phyloP scores from a whole-genome alignment of 2,797 vertebrate species.

The Ispidina lecontei region DNA sequence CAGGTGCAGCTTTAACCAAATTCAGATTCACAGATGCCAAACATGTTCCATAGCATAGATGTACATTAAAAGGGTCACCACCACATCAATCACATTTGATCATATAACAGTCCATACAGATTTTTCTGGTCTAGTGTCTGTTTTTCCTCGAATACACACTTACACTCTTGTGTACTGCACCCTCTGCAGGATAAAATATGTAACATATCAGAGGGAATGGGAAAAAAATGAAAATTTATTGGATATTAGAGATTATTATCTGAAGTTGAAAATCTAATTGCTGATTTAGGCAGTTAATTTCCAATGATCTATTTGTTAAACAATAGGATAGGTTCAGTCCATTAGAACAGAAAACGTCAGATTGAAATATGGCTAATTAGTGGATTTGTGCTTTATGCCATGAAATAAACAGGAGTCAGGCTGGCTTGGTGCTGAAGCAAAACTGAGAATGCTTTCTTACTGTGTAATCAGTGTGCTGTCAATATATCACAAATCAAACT shows the following conservation, averaged over 20 bases:
- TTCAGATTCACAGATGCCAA: neutral
- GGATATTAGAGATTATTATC: neutral
- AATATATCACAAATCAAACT: neutral
- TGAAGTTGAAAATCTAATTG: neutral
- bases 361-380: neutral
- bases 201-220: neutral
- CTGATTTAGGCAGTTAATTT: neutral
- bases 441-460: neutral
- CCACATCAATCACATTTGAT: neutral
- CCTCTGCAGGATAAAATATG: conserved; percentile 11
- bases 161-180: neutral
- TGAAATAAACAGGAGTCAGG: neutral
- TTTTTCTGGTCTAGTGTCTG: neutral
- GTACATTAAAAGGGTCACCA: neutral
- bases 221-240: neutral
- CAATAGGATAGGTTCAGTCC: neutral
- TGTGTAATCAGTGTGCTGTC: neutral
- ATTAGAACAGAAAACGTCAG: neutral
- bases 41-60: neutral
- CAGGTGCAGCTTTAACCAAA: neutral
- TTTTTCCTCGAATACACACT: neutral
- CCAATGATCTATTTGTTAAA: neutral
- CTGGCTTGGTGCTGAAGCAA: neutral
- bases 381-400: neutral
- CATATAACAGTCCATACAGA: rapidly evolving